Conservation (phyloP, 2,797 vertebrate species). For the Carcharodon carcharias region DNA sequence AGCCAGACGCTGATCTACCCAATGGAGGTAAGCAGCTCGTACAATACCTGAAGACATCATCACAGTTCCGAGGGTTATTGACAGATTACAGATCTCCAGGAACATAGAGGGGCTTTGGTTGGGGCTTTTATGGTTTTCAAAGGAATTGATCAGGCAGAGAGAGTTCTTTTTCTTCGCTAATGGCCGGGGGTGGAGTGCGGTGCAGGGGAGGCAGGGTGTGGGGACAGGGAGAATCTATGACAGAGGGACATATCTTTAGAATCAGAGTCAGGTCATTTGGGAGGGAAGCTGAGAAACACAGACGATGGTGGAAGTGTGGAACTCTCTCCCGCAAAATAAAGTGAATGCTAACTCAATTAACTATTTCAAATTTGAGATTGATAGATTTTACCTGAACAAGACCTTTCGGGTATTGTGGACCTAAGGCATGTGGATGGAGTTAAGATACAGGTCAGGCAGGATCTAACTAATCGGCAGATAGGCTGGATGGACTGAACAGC, state of each 20-base stretch:
- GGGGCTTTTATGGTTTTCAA: not conserved
- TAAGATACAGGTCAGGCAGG: not conserved
- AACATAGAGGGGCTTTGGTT: no score
- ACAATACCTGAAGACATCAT: not conserved
- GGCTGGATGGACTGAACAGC: not conserved
- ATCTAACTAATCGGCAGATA: not conserved
- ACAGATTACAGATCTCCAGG: not conserved
- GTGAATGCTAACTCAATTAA: not conserved
- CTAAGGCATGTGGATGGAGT: no score
- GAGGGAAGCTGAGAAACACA: not conserved
- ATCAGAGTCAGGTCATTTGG: not conserved
- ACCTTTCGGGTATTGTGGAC: not conserved
- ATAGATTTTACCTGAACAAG: not conserved
- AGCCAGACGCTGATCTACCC: slow-evolving; percentile 60
- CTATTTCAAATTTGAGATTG: not conserved
- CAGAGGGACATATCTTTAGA: not conserved
- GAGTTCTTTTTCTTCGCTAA: not conserved
- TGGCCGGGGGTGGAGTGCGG: no score
- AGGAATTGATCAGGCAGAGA: not conserved
- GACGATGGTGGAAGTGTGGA: not conserved
- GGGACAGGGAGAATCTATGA: no score
- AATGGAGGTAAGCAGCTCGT: slow-evolving; percentile 56
- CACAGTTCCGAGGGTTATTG: not conserved
- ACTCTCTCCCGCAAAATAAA: not conserved
- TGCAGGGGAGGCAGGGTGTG: no score